Conservation (phyloP, 2,888 invertebrate species). For the Hololepta plana region DNA sequence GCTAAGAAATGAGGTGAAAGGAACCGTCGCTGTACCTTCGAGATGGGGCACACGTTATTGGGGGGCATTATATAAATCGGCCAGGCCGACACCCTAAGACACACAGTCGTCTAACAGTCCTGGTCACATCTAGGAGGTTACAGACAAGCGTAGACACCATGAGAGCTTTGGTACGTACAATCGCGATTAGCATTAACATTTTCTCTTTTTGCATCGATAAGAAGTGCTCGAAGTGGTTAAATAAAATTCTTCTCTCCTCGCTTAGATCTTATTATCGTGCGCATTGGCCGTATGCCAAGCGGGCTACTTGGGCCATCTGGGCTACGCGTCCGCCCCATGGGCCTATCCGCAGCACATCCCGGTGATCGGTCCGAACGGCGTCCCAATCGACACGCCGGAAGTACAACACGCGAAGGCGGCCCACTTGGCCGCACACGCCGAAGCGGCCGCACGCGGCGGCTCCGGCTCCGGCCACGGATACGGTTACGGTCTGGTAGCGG, state of each 20-base stretch:
- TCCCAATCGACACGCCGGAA: constrained; percentile 38
- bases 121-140: constrained; percentile 23
- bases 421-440: constrained; percentile 34
- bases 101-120: constrained; percentile 25
- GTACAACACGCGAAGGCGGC: constrained; percentile 39
- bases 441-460: constrained; percentile 25
- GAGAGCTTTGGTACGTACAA: constrained; percentile 23
- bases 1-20: constrained; percentile 24
- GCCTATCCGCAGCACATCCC: constrained; percentile 11
- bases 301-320: constrained; percentile 6
- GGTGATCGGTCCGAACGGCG: constrained; percentile 31
- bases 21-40: constrained; percentile 27
- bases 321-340: constrained; percentile 10
- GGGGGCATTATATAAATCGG: constrained; percentile 22
- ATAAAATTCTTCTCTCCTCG: constrained; percentile 3
- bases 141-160: constrained; percentile 15
- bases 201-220: constrained; percentile 1
- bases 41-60: constrained; percentile 16
- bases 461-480: constrained; percentile 6
- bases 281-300: constrained; percentile 12
- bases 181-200: not conserved
- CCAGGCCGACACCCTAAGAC: constrained; percentile 15
- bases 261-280: constrained; percentile 12
- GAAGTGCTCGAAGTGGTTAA: too few species aligned
- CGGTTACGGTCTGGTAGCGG: too few species aligned